phyloP scores from a whole-genome alignment of 92 coral and sea anemone genomes.

The Parazoanthus darwini region DNA sequence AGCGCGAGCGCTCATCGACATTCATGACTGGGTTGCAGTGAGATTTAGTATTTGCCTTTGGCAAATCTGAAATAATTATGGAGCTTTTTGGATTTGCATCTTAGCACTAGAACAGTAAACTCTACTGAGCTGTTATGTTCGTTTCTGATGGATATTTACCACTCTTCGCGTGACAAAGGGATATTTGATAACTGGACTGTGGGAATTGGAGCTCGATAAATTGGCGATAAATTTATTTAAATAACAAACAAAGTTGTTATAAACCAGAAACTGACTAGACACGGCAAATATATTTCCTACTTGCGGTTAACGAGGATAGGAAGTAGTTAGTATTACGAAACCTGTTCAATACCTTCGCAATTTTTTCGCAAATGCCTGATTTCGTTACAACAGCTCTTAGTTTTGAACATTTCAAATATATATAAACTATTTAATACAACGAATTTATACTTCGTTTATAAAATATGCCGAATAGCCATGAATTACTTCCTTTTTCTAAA shows the following conservation, averaged over 20 bases:
- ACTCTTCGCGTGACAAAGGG: conserved; percentile 1
- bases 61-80: neutral
- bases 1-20: too few species aligned
- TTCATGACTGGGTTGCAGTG: neutral
- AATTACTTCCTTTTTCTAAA: too few species aligned
- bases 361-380: neutral
- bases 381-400: neutral
- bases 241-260: neutral
- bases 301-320: neutral
- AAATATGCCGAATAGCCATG: neutral
- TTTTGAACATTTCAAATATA: neutral
- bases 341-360: neutral
- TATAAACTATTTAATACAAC: too few species aligned
- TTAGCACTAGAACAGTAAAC: neutral
- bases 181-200: neutral
- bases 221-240: neutral
- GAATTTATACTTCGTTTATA: neutral
- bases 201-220: neutral
- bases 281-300: neutral
- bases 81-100: neutral
- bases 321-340: neutral
- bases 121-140: neutral
- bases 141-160: neutral
- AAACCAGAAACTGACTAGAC: neutral
- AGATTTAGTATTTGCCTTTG: neutral